These are phyloP conservation scores for Candoia aspera DNA, from an alignment of 2,113 vertebrate species.

Conservation along the genomic window DNA sequence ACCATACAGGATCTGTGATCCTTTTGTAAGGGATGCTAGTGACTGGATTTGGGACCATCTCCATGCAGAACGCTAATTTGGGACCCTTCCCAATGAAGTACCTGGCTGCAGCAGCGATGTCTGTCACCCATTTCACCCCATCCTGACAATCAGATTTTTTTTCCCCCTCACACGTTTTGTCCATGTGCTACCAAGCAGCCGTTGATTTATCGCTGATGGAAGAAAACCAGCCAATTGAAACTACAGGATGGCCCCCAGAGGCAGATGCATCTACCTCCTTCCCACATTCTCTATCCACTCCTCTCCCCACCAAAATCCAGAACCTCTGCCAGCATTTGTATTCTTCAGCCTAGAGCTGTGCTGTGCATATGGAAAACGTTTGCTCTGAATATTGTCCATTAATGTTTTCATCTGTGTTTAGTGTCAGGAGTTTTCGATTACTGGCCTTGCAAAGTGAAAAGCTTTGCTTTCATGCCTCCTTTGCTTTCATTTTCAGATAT, in stretches of 20 bases:
- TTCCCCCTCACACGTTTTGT: not conserved
- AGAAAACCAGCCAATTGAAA: not conserved
- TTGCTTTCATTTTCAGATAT: slow-evolving; percentile 65
- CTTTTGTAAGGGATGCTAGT: not conserved
- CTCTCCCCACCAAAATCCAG: not conserved
- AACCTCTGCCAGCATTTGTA: slow-evolving; percentile 60
- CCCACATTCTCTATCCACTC: fast-evolving
- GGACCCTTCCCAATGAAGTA: not conserved
- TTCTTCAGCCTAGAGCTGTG: slow-evolving; percentile 52
- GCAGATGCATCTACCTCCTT: slow-evolving; percentile 15
- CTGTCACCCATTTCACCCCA: not conserved
- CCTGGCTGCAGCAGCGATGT: not conserved
- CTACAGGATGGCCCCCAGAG: fast-evolving
- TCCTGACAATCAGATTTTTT: not conserved
- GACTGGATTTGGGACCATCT: not conserved
- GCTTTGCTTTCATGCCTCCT: slow-evolving; percentile 61
- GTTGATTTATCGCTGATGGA: not conserved
- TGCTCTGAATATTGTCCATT: slow-evolving; percentile 72
- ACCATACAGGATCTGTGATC: not conserved
- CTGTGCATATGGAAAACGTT: slow-evolving; percentile 72
- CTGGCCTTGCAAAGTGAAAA: slow-evolving; percentile 53
- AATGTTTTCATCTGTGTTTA: slow-evolving; percentile 75
- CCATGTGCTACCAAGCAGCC: not conserved
- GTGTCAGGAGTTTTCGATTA: slow-evolving; percentile 70
- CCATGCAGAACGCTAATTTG: not conserved